Conservation (phyloP, 2,113 vertebrate genomes). For the Stegastes partitus region DNA sequence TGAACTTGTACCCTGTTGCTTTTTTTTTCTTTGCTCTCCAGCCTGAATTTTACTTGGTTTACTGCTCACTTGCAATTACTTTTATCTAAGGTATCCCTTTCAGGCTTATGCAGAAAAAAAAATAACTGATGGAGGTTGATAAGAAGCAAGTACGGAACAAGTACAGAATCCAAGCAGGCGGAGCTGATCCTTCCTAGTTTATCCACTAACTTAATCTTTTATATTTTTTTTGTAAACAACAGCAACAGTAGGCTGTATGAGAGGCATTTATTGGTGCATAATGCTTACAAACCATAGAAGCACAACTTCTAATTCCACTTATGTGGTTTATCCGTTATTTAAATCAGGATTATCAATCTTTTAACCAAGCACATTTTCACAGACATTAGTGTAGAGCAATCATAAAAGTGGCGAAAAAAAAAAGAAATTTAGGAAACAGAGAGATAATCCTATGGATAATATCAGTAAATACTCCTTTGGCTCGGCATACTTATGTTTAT, state of each 20-base stretch:
- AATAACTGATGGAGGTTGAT: slow-evolving; percentile 2
- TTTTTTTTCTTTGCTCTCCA: not conserved
- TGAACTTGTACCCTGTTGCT: slow-evolving; percentile 25
- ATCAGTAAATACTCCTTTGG: slow-evolving; percentile 12
- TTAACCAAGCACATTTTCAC: not conserved
- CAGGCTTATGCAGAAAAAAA: not conserved
- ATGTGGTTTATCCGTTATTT: too few species aligned
- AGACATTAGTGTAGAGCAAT: not conserved
- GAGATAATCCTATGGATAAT: slow-evolving; percentile 3
- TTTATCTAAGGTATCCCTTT: not conserved
- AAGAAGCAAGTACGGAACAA: not conserved
- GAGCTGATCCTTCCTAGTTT: not conserved
- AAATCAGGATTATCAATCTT: too few species aligned
- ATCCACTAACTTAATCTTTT: not conserved
- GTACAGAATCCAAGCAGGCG: not conserved
- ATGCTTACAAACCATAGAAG: not conserved
- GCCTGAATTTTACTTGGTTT: not conserved
- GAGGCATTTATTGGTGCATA: not conserved
- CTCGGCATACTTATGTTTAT: not conserved
- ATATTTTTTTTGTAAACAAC: not conserved
- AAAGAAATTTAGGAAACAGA: not conserved
- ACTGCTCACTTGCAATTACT: slow-evolving; percentile 10
- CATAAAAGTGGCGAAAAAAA: not conserved
- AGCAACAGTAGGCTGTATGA: not conserved
- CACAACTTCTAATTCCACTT: not conserved